A percentile compares a stretch with the other conserved stretches of the same genome.
Conservation (phyloP, 2,888 invertebrate genomes). For the Dendrolimus houi region DNA sequence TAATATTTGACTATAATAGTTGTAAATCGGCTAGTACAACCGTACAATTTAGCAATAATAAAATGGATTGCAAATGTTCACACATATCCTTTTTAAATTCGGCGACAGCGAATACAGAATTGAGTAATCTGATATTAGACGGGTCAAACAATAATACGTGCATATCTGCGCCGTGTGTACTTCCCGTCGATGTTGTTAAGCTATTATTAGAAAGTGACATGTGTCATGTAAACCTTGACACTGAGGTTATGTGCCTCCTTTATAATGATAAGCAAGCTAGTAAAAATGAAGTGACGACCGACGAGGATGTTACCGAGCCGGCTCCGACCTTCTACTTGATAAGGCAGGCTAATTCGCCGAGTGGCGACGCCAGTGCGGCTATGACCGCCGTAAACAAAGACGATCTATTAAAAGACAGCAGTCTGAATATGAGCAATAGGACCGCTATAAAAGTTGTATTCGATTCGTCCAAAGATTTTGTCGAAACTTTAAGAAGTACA, state of each 20-base stretch:
- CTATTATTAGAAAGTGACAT: constrained; percentile 54
- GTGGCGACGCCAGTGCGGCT: constrained; percentile 47
- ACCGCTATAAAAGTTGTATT: constrained; percentile 62
- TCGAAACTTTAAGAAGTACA: constrained; percentile 57
- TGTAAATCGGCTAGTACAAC: constrained; percentile 53
- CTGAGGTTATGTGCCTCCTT: constrained; percentile 59
- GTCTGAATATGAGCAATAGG: constrained; percentile 57
- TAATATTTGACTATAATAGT: constrained; percentile 61
- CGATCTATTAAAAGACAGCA: constrained; percentile 46
- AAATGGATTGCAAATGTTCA: constrained; percentile 65
- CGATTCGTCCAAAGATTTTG: constrained; percentile 61
- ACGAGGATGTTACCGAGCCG: constrained; percentile 58
- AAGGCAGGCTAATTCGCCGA: constrained; percentile 49
- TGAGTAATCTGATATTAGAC: constrained; percentile 57
- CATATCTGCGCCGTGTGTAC: constrained; percentile 53
- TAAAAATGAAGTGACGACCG: constrained; percentile 39
- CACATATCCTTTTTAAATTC: constrained; percentile 60
- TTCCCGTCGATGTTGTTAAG: constrained; percentile 59
- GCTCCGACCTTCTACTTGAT: constrained; percentile 65
- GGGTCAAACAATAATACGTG: constrained; percentile 63
- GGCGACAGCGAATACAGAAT: constrained; percentile 28
- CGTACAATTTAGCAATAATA: constrained; percentile 53
- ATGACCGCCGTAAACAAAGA: constrained; percentile 61
- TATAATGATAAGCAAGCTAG: constrained; percentile 54
- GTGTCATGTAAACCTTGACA: constrained; percentile 58